Conservation (phyloP, 2,113 vertebrate species). For the Pachyramphus minor region DNA sequence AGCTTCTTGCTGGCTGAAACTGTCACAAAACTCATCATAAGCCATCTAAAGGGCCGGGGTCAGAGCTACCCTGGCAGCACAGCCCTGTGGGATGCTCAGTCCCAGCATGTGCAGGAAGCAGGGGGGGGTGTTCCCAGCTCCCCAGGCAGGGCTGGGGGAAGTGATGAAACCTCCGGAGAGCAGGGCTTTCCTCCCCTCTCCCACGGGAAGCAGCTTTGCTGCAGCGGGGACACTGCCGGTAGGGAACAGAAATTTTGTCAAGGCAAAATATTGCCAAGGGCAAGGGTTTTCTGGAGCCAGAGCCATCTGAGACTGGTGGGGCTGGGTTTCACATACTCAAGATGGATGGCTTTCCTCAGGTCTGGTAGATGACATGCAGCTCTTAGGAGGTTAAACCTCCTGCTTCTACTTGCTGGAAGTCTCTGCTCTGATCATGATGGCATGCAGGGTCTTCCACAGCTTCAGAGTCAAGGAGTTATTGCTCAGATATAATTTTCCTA, state of each 20-base stretch:
- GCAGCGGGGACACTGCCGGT: not conserved
- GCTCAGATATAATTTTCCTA: not conserved
- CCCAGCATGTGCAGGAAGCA: not conserved
- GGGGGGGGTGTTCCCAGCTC: not conserved
- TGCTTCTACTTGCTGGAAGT: not conserved
- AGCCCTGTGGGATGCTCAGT: not conserved
- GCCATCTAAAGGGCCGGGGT: accelerated
- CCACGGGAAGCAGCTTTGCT: not conserved
- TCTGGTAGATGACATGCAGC: not conserved
- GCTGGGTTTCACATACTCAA: not conserved
- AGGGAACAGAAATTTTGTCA: not conserved
- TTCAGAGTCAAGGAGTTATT: not conserved
- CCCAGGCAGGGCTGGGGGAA: not conserved
- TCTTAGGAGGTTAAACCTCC: not conserved
- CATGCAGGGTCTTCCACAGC: not conserved
- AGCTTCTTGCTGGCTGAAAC: not conserved
- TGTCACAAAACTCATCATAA: not conserved
- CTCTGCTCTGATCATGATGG: not conserved
- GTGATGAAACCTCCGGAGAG: not conserved
- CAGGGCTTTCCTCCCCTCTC: not conserved
- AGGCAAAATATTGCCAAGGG: not conserved
- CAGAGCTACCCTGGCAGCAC: not conserved
- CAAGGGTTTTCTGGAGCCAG: not conserved
- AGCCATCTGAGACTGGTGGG: not conserved
- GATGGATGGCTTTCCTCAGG: not conserved